phyloP scores from a whole-genome alignment of 2,888 invertebrate species.

The Andrena marginata region DNA sequence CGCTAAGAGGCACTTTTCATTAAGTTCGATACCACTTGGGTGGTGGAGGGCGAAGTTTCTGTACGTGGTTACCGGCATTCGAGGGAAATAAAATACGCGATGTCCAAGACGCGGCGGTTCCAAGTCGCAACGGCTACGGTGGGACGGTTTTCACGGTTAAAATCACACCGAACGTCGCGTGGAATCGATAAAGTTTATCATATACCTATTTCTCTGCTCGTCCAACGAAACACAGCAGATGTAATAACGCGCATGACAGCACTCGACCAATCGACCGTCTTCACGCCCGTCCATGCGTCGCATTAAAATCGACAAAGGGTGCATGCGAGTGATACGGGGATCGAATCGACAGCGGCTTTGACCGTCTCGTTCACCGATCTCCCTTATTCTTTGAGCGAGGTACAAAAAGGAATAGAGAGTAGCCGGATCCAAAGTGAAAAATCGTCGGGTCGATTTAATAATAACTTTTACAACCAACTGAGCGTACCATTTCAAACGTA shows the following conservation, averaged over 20 bases:
- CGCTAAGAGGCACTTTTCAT: not conserved
- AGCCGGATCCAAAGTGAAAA: not conserved
- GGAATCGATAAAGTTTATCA: conserved; percentile 54
- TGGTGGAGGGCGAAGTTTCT: not conserved
- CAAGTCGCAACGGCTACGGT: not conserved
- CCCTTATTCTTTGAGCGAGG: not conserved
- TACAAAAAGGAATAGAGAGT: not conserved
- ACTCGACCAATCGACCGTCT: conserved; percentile 50
- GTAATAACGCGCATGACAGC: conserved; percentile 62
- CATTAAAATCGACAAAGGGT: conserved; percentile 52
- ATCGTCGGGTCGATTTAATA: too few species aligned
- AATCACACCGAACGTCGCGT: conserved; percentile 27
- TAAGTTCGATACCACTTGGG: not conserved
- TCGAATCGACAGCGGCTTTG: conserved; percentile 23
- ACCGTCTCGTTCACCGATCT: not conserved
- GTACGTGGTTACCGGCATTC: not conserved
- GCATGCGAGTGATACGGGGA: conserved; percentile 35
- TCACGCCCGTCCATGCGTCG: conserved; percentile 48
- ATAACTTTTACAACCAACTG: too few species aligned
- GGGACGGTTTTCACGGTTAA: conserved; percentile 24
- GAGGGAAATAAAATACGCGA: not conserved
- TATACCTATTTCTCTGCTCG: conserved; percentile 43
- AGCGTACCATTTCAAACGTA: too few species aligned
- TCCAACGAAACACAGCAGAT: conserved; percentile 45
- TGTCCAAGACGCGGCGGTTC: not conserved